Evolutionary conservation across 2,797 vertebrate genomes (phyloP).

Genomic region (Siniperca obscura): DNA sequence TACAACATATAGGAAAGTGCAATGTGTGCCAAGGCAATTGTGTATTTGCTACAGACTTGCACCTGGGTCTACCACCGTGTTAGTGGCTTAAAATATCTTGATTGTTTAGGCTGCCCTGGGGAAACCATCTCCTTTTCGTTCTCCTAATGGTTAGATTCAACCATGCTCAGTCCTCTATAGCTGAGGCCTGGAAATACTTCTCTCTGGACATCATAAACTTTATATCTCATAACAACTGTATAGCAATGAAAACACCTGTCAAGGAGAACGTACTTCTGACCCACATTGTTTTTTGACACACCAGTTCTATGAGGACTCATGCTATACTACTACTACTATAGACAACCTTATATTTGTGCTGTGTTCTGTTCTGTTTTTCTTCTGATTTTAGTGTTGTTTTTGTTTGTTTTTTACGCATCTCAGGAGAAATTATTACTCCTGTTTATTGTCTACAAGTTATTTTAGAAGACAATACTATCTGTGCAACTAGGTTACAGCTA

Average conservation of each 20-base stretch:
- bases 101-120: slow-evolving; percentile 6
- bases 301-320: background rate
- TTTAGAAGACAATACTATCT: slow-evolving; percentile 6
- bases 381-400: background rate
- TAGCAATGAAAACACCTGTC: slow-evolving; percentile 8
- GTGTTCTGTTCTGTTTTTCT: background rate
- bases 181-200: slow-evolving; percentile 1
- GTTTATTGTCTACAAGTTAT: slow-evolving; percentile 24
- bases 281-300: background rate
- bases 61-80: background rate
- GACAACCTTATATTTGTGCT: background rate
- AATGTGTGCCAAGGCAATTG: slow-evolving; percentile 2
- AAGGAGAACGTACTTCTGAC: background rate
- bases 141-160: slow-evolving; percentile 13
- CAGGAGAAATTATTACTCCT: background rate
- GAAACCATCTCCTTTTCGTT: slow-evolving; percentile 9
- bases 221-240: slow-evolving; percentile 12
- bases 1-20: background rate
- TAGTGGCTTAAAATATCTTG: slow-evolving; percentile 13
- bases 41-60: background rate
- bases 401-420: background rate
- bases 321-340: background rate
- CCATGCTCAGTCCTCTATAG: background rate
- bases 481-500: slow-evolving; percentile 5
- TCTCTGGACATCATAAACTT: slow-evolving; percentile 36